phyloP scores from a whole-genome alignment of 2,797 vertebrate species.

The Malurus leucopterus region DNA sequence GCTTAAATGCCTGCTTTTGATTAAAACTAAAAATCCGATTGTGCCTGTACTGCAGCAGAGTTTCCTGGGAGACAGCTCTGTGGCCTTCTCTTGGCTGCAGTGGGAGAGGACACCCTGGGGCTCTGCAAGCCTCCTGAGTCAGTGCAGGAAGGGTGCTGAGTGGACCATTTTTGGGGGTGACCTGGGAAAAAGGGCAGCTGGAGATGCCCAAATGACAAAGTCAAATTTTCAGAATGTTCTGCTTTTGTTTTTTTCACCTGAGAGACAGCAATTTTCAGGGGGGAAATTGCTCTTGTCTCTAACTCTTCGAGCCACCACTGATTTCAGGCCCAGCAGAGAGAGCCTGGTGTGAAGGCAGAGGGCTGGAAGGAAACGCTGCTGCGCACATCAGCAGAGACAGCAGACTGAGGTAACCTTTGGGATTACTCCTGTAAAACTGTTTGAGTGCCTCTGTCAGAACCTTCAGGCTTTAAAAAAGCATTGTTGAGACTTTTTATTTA shows the following conservation, averaged over 20 bases:
- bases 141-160: not conserved
- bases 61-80: not conserved
- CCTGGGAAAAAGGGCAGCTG: not conserved
- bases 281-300: not conserved
- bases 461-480: not conserved
- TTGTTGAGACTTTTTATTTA: not conserved
- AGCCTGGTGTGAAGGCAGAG: not conserved
- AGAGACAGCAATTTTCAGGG: not conserved
- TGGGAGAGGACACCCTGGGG: not conserved
- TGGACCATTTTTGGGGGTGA: rapidly evolving
- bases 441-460: not conserved
- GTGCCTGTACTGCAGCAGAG: not conserved
- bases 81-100: not conserved
- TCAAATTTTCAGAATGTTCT: not conserved
- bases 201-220: not conserved
- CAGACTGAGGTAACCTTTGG: not conserved
- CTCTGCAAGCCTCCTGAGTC: not conserved
- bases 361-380: not conserved
- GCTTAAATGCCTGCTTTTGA: not conserved
- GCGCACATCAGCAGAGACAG: not conserved
- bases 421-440: not conserved
- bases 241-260: not conserved
- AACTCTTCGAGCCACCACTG: not conserved
- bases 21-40: not conserved
- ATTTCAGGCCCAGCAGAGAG: not conserved